Evolutionary conservation across 2,888 invertebrate species (phyloP), one percentile per base, ranked within the genome.

Genomic region (Cantharis nigra): DNA sequence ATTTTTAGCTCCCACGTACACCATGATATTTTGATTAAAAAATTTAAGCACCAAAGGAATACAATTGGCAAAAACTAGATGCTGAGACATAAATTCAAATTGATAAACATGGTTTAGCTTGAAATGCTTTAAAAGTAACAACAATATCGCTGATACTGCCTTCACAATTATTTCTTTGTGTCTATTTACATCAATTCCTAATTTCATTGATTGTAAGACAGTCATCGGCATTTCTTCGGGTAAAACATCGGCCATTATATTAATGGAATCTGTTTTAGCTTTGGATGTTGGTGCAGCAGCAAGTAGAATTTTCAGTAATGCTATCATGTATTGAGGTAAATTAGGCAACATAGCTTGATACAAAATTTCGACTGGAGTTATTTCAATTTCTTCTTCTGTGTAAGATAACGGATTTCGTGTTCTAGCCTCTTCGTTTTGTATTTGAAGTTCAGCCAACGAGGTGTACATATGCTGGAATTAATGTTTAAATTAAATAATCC

Each of bases 271-370:
- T 10, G 95, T 97, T 90, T 98, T 98, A 5, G 97, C 94, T 89
- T 98, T 98, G n/a, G 97, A 97, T n/a, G 98, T 98, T 4, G 99
- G 99, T 49, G 98, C 98, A 74, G 99, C 98, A 30, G 99, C 99
- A 75, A 99, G 91, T 75, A 99, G 91, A 83, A 99, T 97, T 91
- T 99, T 99, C 71, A 99, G 90, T 74, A 99, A 88, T 20, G 98
- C 97, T 86, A 99, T 99, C 95, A 98, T 97, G 86, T 98, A 98
- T 86, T 99, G 98, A 10, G 98, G 98, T 84, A 99, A 90, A 89
- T 97, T 97, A 1, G 98, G 98, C 81, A 98, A 89, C 91, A 99
- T 96, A n/a, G 96, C 96, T 89, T 94, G 94, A 88, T 98, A 99
- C 71, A 99, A 90, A 77, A 94, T 91, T 91, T 99, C 99, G 2